Evolutionary conservation across 2,113 vertebrate genomes (phyloP), one percentile per base, ranked within the genome.

Genomic region (Chionodraco myersi): DNA sequence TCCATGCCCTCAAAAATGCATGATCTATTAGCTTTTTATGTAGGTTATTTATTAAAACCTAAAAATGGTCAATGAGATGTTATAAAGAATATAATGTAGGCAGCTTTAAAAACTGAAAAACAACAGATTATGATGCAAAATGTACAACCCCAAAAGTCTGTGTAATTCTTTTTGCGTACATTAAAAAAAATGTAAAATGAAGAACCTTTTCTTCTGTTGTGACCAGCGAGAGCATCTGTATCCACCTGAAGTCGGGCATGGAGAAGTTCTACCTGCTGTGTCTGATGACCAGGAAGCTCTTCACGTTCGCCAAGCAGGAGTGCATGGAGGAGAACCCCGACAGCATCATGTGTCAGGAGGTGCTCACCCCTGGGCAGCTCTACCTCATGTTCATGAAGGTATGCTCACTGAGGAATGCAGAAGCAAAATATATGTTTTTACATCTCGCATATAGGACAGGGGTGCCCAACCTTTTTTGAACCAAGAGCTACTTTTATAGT

Each of bases 331-430:
- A 99, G 30, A 98, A 97, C 83, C 97, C 96, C 0, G 98, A 99
- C 86, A 98, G 98, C 85, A 91, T 98, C 57, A 96, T 96, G 94
- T 97, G 96, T 79, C 98, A 99, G 12, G 98, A 99, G 68, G 97
- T 99, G 36, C 94, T 99, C 12, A 98, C 98, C 0, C 96, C 98
- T 0, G 98, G 98, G 3, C 96, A 96, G 90, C 96, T 99, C 49
- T 97, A 95, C 92, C 96, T 99, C 72, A 98, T 98, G 98, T 98
- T 98, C 75, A 86, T 99, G 74, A 99, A 98, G 96, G 98, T 96
- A 83, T 84, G 87, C 4, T 12, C 45, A 11, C 4, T 30, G 30
- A 30, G 30, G 30, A 30, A 6, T 41, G 36, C 5, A 41, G 36
- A 41, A 41, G 7, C 36, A 41, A 41, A 1, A 41, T 7, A 1